A percentile compares a stretch with the other conserved stretches of the same genome.
Conservation (phyloP, 2,888 invertebrate genomes). For the Sturmia bella region DNA sequence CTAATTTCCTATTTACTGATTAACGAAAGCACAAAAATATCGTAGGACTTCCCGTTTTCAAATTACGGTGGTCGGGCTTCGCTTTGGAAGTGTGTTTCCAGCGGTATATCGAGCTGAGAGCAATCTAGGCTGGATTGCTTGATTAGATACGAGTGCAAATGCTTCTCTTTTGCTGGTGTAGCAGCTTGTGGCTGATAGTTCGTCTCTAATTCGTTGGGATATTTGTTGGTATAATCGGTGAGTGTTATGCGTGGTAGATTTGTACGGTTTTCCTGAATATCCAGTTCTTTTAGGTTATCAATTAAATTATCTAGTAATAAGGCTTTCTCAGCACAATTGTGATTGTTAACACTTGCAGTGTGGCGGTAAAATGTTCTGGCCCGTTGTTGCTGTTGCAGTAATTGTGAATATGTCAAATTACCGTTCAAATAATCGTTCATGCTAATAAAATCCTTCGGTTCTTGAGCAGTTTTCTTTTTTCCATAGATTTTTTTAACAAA, state of each 20-base stretch:
- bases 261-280: constrained; percentile 73
- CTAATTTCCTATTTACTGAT: background rate
- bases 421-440: constrained; percentile 73
- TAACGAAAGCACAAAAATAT: background rate
- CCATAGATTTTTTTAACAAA: constrained; percentile 15
- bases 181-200: constrained; percentile 55
- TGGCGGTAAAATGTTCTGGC: background rate
- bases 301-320: constrained; percentile 69
- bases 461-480: constrained; percentile 21
- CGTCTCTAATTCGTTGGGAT: constrained; percentile 58
- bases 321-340: constrained; percentile 42
- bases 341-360: constrained; percentile 23
- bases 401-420: constrained; percentile 67
- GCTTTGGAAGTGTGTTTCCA: constrained; percentile 73
- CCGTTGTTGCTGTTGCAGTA: constrained; percentile 55
- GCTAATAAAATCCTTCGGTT: constrained; percentile 68
- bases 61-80: constrained; percentile 79
- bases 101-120: constrained; percentile 73
- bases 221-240: constrained; percentile 75
- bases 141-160: constrained; percentile 40
- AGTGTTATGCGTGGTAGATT: constrained; percentile 79
- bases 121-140: constrained; percentile 36
- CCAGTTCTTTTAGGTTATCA: constrained; percentile 76
- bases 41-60: constrained; percentile 52
- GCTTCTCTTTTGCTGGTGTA: constrained; percentile 60